Conservation (phyloP, 2,113 vertebrate genomes). For the Myocastor coypus region DNA sequence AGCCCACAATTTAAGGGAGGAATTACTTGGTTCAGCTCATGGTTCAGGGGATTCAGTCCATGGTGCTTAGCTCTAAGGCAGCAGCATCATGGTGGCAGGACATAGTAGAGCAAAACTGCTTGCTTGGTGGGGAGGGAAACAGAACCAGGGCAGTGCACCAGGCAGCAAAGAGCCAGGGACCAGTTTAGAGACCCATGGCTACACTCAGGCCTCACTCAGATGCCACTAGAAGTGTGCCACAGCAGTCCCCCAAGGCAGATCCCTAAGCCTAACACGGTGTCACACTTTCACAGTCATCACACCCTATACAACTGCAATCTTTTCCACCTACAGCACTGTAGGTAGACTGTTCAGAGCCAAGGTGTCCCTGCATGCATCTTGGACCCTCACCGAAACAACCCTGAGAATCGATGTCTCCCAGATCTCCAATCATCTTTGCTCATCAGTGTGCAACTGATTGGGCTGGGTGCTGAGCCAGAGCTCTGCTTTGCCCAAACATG, state of each 20-base stretch:
- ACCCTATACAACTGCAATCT: neutral
- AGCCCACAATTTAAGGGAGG: neutral
- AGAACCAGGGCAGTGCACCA: neutral
- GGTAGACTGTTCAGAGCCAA: neutral
- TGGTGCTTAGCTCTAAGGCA: neutral
- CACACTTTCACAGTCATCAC: neutral
- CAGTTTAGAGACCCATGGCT: neutral
- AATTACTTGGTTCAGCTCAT: neutral
- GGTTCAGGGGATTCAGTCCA: neutral
- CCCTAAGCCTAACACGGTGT: neutral
- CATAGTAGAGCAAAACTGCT: neutral
- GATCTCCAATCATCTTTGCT: neutral
- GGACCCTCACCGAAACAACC: neutral
- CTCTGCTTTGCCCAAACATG: neutral
- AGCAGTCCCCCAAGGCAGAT: neutral
- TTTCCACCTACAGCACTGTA: neutral
- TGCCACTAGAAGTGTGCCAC: neutral
- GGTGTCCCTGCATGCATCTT: neutral
- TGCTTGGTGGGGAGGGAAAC: neutral
- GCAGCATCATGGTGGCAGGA: neutral
- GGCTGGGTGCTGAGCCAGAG: neutral
- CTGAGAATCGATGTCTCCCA: neutral
- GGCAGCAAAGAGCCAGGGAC: neutral
- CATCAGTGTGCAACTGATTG: too few relatives aligned
- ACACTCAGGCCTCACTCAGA: neutral